Conservation (phyloP, 2,888 invertebrate species). For the Clivina fossor region DNA sequence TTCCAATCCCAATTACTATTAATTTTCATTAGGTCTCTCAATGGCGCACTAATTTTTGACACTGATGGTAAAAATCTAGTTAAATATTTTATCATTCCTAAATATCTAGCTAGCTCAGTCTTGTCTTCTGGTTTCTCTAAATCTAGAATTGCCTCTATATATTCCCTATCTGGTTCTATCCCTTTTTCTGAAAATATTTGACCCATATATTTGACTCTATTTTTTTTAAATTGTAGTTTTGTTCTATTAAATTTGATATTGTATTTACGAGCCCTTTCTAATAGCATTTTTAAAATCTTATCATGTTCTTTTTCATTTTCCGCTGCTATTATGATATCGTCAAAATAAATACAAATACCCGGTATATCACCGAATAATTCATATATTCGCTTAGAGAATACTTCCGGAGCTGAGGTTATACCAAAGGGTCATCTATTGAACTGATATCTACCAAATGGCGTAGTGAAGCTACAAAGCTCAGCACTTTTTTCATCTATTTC, state of each 20-base stretch:
- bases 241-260: conserved; percentile 8
- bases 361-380: conserved; percentile 8
- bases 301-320: conserved; percentile 4
- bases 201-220: conserved; percentile 23
- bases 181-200: conserved; percentile 32
- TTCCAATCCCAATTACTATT: background rate
- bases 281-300: background rate
- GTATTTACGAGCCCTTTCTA: conserved; percentile 8
- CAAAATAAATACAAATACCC: conserved; percentile 13
- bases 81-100: conserved; percentile 40
- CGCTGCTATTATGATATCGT: conserved; percentile 10
- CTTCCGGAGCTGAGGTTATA: conserved; percentile 3
- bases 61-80: conserved; percentile 40
- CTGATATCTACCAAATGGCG: conserved; percentile 18
- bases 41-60: conserved; percentile 38
- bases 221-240: conserved; percentile 7
- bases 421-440: conserved; percentile 16
- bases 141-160: conserved; percentile 39
- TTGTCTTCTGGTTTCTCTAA: conserved; percentile 37
- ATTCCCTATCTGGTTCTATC: conserved; percentile 7
- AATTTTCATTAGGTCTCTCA: conserved; percentile 37
- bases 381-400: conserved; percentile 3
- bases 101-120: conserved; percentile 37
- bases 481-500: conserved; percentile 7
- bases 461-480: conserved; percentile 11